Base-by-base conservation (phyloP, 2,888 invertebrate species). In the Nomada ferruginata region DNA sequence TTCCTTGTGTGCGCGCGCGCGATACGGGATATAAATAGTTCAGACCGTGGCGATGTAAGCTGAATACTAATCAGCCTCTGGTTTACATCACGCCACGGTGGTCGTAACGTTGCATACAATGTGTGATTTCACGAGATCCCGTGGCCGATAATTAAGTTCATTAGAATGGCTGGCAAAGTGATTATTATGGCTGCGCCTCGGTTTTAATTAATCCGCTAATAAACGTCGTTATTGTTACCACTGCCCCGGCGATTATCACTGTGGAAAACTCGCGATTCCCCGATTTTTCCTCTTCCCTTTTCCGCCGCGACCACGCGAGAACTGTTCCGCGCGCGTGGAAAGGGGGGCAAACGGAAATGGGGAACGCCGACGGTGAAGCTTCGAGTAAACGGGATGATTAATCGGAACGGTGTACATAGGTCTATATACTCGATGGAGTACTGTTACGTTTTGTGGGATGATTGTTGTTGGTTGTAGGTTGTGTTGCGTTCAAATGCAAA, bases 141-240 rank as follows among this genome's bases (percentile, higher is more conserved):
- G 73, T 29, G 75, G 73, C 52, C 75, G 86, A 86, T 86, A 86
- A 86, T 86, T 84, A 84, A 82, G 79, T 78, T 84, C 79, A 79
- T 79, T 82, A 82, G 65, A 86, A 84, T 86, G 66, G 79, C 76
- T 73, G 53, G 76, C 75, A 36, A 63, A 71, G 77, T 68, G 84
- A 86, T 86, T 79, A 84, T 75, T 78, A 79, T 71, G 68, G 70
- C 82, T 29, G 72, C 53, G 71, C 60, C 84, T 66, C 52, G 77
- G 77, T 61, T 77, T 84, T 86, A 86, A 86, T 86, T 86, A 86
- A 84, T 82, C 84, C 77, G 47, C 74, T 79, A 79, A 86, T 84
- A 84, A 82, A 86, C 81, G 75, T 68, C 70, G 59, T 81, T 76
- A 75, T 53, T 69, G 83, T 79, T 69, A 47, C 61, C 76, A 77